Base-by-base conservation (phyloP, 2,797 vertebrate genomes). In the Karalla daura region DNA sequence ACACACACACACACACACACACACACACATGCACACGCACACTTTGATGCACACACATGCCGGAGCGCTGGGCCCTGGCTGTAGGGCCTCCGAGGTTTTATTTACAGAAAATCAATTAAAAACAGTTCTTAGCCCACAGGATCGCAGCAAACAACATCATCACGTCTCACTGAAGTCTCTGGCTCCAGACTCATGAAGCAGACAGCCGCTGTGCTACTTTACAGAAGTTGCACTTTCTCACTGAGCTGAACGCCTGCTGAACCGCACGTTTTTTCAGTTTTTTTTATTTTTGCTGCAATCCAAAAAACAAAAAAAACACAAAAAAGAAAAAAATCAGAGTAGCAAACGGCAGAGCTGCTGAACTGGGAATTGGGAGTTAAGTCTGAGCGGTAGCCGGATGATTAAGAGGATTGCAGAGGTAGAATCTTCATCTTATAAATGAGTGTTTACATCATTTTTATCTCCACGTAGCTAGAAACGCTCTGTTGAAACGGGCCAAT, bases 101-200 rank as follows among this genome's bases (percentile, higher is more conserved):
- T 85, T 81, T 81, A 74, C 52, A 35, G 64, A 81, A 88, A 86
- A 86, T 81, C 71, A 76, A 81, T 75, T 85, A 83, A 84, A 84
- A 84, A 40, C 21, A 25, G 28, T 47, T 69, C 40, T 39, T 45
- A 60, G 77, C 76, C 36, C 65, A 78, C 40, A 81, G 60, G 52
- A 78, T 62, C 5, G 39, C 63, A 63, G 55, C 39, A 70, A n/a
- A 28, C 52, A 23, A 23, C 17, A 53, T 60, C 11, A 68, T 54
- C 44, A 28, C 37, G 35, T 76, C 28, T 56, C 15, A 58, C 51
- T 39, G 51, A 30, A 47, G 53, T 4, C 24, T 52, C 71, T 69
- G 25, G 9, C 40, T 69, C 33, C 20, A 13, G 4, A 46, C 68
- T 58, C 47, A 30, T 50, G 36, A 45, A 72, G 52, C 55, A 54